Evolutionary conservation across 2,113 vertebrate species (phyloP).

Genomic region (Pontoporia blainvillei): DNA sequence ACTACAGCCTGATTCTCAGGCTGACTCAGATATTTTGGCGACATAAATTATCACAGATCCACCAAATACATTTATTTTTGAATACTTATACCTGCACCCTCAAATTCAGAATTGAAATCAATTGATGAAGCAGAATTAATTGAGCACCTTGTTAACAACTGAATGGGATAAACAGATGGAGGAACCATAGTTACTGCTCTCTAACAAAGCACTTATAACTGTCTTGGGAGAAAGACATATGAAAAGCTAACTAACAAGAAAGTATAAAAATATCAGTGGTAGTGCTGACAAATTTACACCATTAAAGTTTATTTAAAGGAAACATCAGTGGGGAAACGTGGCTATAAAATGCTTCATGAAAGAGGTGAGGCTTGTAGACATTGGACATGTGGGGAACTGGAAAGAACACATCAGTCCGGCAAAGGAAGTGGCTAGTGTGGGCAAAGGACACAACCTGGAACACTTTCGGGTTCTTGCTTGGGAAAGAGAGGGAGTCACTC

Average conservation of each 20-base stretch:
- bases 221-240: not conserved
- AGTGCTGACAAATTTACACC: not conserved
- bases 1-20: not conserved
- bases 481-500: not conserved
- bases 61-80: not conserved
- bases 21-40: not conserved
- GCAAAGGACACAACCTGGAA: not conserved
- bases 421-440: not conserved
- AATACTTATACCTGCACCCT: not conserved
- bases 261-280: not conserved
- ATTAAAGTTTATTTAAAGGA: not conserved
- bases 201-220: not conserved
- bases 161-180: not conserved
- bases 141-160: not conserved
- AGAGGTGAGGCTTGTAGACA: not conserved
- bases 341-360: not conserved
- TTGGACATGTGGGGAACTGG: too few relatives aligned
- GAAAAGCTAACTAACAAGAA: not conserved
- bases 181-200: not conserved
- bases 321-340: not conserved
- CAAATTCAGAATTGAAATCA: not conserved
- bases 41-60: not conserved
- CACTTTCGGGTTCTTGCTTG: not conserved
- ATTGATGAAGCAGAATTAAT: not conserved
- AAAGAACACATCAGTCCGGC: not conserved